Base-by-base conservation (phyloP, 2,113 vertebrate genomes). In the Gorilla gorilla region DNA sequence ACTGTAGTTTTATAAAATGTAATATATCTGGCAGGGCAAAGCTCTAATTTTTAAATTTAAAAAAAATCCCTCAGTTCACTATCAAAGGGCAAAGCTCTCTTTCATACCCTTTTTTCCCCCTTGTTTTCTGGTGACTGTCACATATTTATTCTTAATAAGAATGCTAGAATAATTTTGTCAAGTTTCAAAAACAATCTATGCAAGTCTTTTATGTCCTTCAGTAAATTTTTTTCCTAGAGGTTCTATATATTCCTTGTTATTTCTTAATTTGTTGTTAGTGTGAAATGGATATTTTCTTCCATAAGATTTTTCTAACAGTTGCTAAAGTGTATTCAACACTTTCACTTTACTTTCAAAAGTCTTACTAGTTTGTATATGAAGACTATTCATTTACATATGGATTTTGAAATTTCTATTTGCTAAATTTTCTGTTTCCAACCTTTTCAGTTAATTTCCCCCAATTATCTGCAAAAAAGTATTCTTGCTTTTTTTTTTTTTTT, bases 331-430 rank as follows among this genome's bases (percentile, higher is more conserved):
- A 85, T 64, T 86, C 43, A 78, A 48, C 70, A 50, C 57, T 93
- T 90, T 85, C 88, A 81, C 73, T 86, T 87, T 91, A 57, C 57
- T 64, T 91, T 94, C 35, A 76, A 52, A 80, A 94, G 48, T 82
- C 32, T 92, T 92, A 50, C 2, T 38, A 91, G 25, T 76, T 82
- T 82, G 84, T n/a, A 20, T 70, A 94, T 70, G 25, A 83, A 70
- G 70, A 38, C 73, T 87, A 76, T 0, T 85, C 55, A 75, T 66
- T 80, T 59, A 8, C 8, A 92, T 52, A 66, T 5, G 11, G 48
- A 92, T 61, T 83, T n/a, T 59, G 8, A 94, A 76, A 96, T 82
- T 73, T 55, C 35, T 82, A 87, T n/a, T 70, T 94, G 52, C 17
- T 75, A 35, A 70, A 85, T 18, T 55, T 22, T 80, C 4, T 80